Evolutionary conservation across 2,113 vertebrate genomes (phyloP).

Genomic region (Elephas maximus): DNA sequence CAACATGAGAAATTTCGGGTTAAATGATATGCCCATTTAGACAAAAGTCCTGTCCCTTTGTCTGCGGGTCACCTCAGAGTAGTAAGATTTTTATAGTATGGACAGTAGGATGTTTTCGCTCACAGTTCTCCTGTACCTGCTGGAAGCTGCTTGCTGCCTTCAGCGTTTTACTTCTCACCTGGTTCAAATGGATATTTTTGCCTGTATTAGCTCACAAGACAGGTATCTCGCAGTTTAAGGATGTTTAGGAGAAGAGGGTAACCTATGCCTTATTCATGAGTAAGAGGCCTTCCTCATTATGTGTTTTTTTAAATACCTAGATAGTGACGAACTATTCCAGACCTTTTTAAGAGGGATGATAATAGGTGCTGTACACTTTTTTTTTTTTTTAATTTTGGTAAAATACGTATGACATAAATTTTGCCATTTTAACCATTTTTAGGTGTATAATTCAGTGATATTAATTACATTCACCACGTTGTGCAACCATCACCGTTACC

Average conservation of each 20-base stretch:
- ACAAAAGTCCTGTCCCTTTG: background rate
- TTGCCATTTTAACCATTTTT: background rate
- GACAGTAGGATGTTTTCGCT: background rate
- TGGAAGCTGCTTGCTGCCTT: background rate
- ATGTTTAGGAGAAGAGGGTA: background rate
- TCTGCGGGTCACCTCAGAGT: background rate
- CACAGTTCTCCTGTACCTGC: background rate
- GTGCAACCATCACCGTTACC: background rate
- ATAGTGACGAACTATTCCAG: background rate
- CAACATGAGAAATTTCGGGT: background rate
- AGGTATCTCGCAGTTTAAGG: background rate
- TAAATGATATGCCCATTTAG: background rate
- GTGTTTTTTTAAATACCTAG: background rate
- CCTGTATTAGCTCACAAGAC: background rate
- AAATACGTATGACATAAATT: background rate
- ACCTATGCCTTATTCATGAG: background rate
- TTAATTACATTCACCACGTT: no score
- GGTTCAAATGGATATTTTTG: conserved; percentile 31
- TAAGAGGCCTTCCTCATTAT: background rate
- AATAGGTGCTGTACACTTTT: background rate
- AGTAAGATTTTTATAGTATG: background rate
- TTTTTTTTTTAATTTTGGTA: background rate
- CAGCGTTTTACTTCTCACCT: background rate
- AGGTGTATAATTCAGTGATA: no score
- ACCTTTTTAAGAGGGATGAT: background rate